Evolutionary conservation across 1,140 invertebrate species (phyloP), one percentile per base, ranked within the genome.

Genomic region (Brachionus manjavacas): DNA sequence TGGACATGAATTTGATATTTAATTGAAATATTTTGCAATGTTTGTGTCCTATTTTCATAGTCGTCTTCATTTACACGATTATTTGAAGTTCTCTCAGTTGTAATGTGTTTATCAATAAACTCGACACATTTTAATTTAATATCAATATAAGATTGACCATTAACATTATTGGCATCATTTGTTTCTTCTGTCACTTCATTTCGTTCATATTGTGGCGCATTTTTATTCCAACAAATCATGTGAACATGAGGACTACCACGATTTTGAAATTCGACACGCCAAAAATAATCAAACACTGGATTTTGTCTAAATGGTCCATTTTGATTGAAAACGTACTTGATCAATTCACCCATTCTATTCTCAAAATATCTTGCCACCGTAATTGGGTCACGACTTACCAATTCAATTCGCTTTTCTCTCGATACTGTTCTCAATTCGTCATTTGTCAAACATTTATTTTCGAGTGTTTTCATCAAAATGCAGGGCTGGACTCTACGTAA

Each of bases 241-340:
- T 76, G 72, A 25, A 74, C 8, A 14, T 76, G 72, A 46, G 72
- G 72, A 76, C 41, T 49, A 28, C 70, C 70, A 16, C 70, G 31
- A 39, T 74, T n/a, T 43, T 74, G 70, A 74, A 74, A 74, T 49
- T 76, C 43, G 28, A 76, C 72, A 8, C 72, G 72, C 41, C 43
- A 76, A 76, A 76, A 76, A 6, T 76, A 76, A 25, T 76, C 72
- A 11, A 14, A 25, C 3, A 76, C 20, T 76, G 70, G 70, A 74
- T 74, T 46, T 9, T 49, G 39, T 49, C 43, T 49, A n/a, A 76
- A 49, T 1, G 41, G 43, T 4, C 41, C 41, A 49, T 46, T 28
- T 12, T 6, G 9, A 76, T 76, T 23, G 8, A 49, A 49, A 4
- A 46, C 4, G 8, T 76, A 49, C 20, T 76, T 76, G 0, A 76